phyloP scores from a whole-genome alignment of 2,888 invertebrate species.

The Polyploca ridens region DNA sequence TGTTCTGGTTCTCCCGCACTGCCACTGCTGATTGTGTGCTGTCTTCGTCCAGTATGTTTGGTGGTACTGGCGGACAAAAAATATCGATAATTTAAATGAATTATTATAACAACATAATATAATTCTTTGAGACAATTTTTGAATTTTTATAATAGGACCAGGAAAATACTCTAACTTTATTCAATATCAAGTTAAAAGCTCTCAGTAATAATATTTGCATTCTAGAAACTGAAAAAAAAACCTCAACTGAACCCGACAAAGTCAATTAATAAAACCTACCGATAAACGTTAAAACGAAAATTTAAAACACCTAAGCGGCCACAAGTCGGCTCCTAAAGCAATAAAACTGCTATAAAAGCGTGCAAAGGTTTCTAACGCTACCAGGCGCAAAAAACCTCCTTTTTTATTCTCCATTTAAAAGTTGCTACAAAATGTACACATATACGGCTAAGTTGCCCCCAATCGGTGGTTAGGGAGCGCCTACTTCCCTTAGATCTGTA shows the following conservation, averaged over 20 bases:
- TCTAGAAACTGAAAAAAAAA: constrained; percentile 21
- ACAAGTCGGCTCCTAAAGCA: constrained; percentile 32
- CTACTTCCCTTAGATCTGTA: constrained; percentile 31
- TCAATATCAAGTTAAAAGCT: not conserved
- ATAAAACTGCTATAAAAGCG: constrained; percentile 26
- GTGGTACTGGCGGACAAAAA: constrained; percentile 89
- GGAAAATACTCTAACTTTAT: too few species aligned
- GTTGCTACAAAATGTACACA: constrained; percentile 57
- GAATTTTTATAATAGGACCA: too few species aligned
- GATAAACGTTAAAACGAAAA: constrained; percentile 34
- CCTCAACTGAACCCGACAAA: constrained; percentile 20
- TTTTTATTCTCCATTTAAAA: constrained; percentile 69
- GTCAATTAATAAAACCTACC: constrained; percentile 31
- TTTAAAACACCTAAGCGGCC: constrained; percentile 38
- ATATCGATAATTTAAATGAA: not conserved
- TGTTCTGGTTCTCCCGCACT: constrained; percentile 96
- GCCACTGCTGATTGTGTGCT: constrained; percentile 96
- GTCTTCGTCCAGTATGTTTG: constrained; percentile 95
- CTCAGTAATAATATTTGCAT: not conserved
- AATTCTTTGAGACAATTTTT: too few species aligned
- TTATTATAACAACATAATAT: too few species aligned
- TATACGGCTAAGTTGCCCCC: constrained; percentile 59
- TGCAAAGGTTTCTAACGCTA: constrained; percentile 41
- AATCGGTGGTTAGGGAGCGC: constrained; percentile 57
- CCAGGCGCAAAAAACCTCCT: constrained; percentile 42